phyloP scores from a whole-genome alignment of 2,797 vertebrate species.

The Triplophysa bombifrons region DNA sequence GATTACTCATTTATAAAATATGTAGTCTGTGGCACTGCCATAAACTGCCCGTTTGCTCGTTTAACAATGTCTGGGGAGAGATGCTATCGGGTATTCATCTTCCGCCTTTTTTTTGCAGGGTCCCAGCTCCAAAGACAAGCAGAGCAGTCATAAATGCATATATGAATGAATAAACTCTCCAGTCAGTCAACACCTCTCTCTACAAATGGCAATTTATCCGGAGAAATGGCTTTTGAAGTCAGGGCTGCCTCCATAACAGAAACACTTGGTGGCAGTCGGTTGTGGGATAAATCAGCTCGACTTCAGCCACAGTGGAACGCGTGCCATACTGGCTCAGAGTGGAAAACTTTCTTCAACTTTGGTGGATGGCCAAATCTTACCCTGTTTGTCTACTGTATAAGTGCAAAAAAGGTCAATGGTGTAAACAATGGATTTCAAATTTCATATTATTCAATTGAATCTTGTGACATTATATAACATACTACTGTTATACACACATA shows the following conservation, averaged over 20 bases:
- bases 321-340: not conserved
- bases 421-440: not conserved
- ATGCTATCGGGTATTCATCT: conserved; percentile 73
- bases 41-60: conserved; percentile 78
- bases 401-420: conserved; percentile 12
- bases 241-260: conserved; percentile 17
- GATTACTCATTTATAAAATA: conserved; percentile 79
- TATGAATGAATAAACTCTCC: conserved; percentile 68
- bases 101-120: conserved; percentile 59
- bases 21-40: conserved; percentile 70
- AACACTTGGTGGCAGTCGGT: conserved; percentile 23
- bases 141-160: conserved; percentile 67
- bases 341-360: not conserved
- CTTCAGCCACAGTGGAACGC: conserved; percentile 32
- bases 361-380: not conserved
- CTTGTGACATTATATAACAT: not conserved
- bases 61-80: conserved; percentile 75
- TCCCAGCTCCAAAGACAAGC: conserved; percentile 64
- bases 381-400: conserved; percentile 18
- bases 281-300: conserved; percentile 24
- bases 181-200: conserved; percentile 47
- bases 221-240: conserved; percentile 41
- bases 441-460: not conserved
- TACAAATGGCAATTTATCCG: conserved; percentile 63
- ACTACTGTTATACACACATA: too few species aligned